Percentiles rank a stretch among this genome's conserved stretches.
These are phyloP conservation scores for Threskiornis aethiopicus DNA, from an alignment of 2,797 vertebrate genomes.

Conservation along the genomic window DNA sequence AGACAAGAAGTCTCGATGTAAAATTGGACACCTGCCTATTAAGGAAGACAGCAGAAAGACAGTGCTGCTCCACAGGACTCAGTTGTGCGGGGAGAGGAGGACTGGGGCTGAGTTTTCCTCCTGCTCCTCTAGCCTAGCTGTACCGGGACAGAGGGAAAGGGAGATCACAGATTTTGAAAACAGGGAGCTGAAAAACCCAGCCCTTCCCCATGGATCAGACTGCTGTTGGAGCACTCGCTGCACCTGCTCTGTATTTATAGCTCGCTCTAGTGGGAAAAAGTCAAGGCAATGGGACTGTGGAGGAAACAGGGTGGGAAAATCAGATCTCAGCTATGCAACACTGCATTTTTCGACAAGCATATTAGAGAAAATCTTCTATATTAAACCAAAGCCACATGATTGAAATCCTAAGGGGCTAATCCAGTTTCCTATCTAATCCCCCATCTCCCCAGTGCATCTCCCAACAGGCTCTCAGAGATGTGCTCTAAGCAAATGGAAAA, in stretches of 20 bases:
- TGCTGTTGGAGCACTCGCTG: neutral
- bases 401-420: slow-evolving; percentile 18
- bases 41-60: neutral
- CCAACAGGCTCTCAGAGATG: neutral
- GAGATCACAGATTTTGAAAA: neutral
- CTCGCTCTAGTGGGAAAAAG: neutral
- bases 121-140: neutral
- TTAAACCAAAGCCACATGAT: neutral
- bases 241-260: neutral
- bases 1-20: neutral
- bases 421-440: neutral
- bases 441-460: neutral
- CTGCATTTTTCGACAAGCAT: neutral
- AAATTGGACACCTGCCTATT: neutral
- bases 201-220: neutral
- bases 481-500: neutral
- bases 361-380: neutral
- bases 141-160: neutral
- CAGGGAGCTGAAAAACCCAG: neutral
- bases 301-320: neutral
- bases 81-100: neutral
- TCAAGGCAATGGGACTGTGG: neutral
- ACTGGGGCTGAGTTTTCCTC: neutral
- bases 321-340: neutral
- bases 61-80: neutral